These are phyloP conservation scores for Lamprotornis superbus DNA, from an alignment of 2,113 vertebrate species.

Conservation along the genomic window DNA sequence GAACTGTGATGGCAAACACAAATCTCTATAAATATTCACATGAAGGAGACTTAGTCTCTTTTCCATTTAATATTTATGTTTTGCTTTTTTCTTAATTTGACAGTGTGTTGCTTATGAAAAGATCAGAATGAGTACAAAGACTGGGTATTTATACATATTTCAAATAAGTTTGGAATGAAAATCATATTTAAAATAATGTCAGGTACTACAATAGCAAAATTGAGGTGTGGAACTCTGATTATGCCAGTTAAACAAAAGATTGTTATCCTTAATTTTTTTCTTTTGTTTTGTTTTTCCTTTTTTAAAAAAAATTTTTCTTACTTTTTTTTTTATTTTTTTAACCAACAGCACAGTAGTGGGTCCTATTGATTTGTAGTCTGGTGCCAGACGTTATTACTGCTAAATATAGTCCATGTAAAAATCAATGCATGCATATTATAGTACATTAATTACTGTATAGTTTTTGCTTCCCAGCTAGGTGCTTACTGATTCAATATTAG, in stretches of 20 bases:
- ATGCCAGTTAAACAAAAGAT: not conserved
- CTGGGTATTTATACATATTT: not conserved
- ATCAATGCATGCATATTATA: constrained; percentile 46
- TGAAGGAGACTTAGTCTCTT: not conserved
- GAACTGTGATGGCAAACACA: not conserved
- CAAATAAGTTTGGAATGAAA: not conserved
- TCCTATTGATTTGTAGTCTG: constrained; percentile 56
- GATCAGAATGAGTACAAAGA: not conserved
- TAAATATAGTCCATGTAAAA: constrained; percentile 49
- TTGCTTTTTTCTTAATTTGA: not conserved
- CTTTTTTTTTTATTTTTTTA: not conserved
- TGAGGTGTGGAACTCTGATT: not conserved
- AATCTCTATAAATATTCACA: not conserved
- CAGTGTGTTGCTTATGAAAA: not conserved
- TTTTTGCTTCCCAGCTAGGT: constrained; percentile 9
- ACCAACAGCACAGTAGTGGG: not conserved
- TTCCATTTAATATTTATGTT: not conserved
- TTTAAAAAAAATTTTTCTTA: not conserved
- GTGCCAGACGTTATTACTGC: constrained; percentile 36
- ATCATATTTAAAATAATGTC: not conserved
- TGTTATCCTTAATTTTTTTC: not conserved
- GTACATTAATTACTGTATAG: constrained; percentile 20
- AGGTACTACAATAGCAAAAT: not conserved
- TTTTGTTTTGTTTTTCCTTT: not conserved
- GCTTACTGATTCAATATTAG: constrained; percentile 13